Evolutionary conservation across 2,113 vertebrate species (phyloP), one percentile per base, ranked within the genome.

Genomic region (Micromys minutus): DNA sequence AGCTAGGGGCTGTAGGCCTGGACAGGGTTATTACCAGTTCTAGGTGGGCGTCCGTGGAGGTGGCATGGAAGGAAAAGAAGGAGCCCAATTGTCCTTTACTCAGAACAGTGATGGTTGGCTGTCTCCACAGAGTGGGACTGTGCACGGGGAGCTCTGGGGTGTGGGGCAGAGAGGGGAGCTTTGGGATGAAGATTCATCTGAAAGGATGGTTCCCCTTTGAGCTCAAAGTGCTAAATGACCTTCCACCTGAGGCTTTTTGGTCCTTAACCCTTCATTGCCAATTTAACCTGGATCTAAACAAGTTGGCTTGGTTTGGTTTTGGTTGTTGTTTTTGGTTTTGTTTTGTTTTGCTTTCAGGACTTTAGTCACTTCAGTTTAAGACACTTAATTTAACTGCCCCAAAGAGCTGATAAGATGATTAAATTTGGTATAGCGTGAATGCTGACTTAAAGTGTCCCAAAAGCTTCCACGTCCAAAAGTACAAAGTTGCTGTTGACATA

Each of bases 311-410:
- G 17, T 11, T 65, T 6, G 13, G 2, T 31, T 19, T 65, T 39
- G n/a, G 34, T 50, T 87, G 45, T n/a, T 22, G 21, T 80, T 85
- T 65, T n/a, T 19, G 39, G 39, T 72, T 1, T 2, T 10, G 22
- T 76, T 45, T 47, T 83, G 5, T 57, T 81, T 92, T 89, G 85
- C 87, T 63, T 31, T 88, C 24, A 86, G 85, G 89, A 94, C 36
- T 91, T 94, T 6, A 21, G 17, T 89, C 71, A 63, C 61, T 65
- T 94, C 26, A 50, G 11, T n/a, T 93, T 94, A 95, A 92, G 72
- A 87, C 89, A 31, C 50, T 59, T 74, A 63, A 52, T 84, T 85
- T 90, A 80, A 26, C n/a, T 95, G 29, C 45, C 63, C 91, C 57
- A n/a, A 69, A 89, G 22, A 86, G 7, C 63, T 87, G 67, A 22